phyloP scores from a whole-genome alignment of 2,888 invertebrate species.

The Drosophila sordidapex region DNA sequence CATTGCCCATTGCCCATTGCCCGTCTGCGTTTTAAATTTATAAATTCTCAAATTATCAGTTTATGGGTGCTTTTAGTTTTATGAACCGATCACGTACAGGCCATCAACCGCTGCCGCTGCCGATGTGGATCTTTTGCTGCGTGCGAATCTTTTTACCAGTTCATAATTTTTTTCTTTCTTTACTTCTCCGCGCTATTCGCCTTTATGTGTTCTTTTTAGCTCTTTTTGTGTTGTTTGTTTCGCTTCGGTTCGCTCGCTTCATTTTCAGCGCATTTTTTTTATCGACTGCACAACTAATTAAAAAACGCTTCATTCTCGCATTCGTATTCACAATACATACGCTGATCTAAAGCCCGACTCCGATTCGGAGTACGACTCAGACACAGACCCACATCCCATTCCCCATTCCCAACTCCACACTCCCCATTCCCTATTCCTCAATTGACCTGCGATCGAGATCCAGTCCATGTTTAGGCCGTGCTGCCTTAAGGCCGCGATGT shows the following conservation, averaged over 20 bases:
- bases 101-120: conserved; percentile 62
- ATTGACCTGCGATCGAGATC: conserved; percentile 10
- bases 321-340: conserved; percentile 35
- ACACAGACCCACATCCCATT: conserved; percentile 5
- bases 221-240: conserved; percentile 25
- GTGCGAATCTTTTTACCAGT: conserved; percentile 71
- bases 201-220: neutral
- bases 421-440: neutral
- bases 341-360: conserved; percentile 1
- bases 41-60: conserved; percentile 80
- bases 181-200: conserved; percentile 5
- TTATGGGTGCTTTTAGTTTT: conserved; percentile 79
- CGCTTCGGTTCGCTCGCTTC: conserved; percentile 51
- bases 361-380: neutral
- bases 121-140: conserved; percentile 50
- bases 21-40: conserved; percentile 72
- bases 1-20: conserved; percentile 30
- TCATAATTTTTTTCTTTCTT: conserved; percentile 12
- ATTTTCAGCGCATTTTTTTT: conserved; percentile 72
- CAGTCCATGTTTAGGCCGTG: conserved; percentile 14
- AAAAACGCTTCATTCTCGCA: conserved; percentile 67
- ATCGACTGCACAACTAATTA: conserved; percentile 79
- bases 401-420: neutral
- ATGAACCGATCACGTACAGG: conserved; percentile 80
- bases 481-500: conserved; percentile 17